A percentile compares a stretch with the other conserved stretches of the same genome.
phyloP scores from a whole-genome alignment of 2,888 invertebrate genomes.

The Cyclophora punctaria region DNA sequence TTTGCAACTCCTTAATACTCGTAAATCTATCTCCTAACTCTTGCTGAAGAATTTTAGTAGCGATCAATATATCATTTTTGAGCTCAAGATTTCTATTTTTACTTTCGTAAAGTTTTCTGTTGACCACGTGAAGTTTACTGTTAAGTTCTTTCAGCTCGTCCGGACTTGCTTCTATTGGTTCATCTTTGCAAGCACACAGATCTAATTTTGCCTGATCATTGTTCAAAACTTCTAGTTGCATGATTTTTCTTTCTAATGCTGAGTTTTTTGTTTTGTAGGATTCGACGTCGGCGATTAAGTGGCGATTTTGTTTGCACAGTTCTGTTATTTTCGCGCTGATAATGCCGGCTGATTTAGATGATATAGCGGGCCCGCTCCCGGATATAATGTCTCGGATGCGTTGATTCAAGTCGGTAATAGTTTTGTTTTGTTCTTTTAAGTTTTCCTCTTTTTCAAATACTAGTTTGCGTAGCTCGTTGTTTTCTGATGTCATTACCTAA shows the following conservation, averaged over 20 bases:
- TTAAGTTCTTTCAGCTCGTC: conserved; percentile 75
- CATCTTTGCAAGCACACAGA: conserved; percentile 57
- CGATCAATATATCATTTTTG: conserved; percentile 81
- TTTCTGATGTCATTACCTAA: conserved; percentile 73
- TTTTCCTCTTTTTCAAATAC: conserved; percentile 63
- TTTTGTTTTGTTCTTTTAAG: conserved; percentile 56
- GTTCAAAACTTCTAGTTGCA: conserved; percentile 53
- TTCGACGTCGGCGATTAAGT: conserved; percentile 77
- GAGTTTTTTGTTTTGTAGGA: conserved; percentile 75
- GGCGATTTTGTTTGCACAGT: conserved; percentile 78
- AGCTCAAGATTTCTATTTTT: conserved; percentile 81
- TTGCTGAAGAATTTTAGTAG: conserved; percentile 83
- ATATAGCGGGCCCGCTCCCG: conserved; percentile 58
- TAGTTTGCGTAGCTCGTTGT: conserved; percentile 69
- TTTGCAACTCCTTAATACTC: conserved; percentile 76
- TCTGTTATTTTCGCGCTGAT: conserved; percentile 80
- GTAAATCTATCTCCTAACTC: conserved; percentile 84
- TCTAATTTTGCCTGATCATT: conserved; percentile 53
- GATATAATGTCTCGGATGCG: conserved; percentile 71
- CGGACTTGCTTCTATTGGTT: conserved; percentile 50
- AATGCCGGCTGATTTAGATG: conserved; percentile 68
- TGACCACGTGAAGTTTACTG: conserved; percentile 75
- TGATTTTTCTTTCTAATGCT: conserved; percentile 66
- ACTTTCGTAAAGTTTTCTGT: conserved; percentile 79
- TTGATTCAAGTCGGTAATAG: conserved; percentile 55